These are phyloP conservation scores for Uria aalge DNA, from an alignment of 2,113 vertebrate species.

Conservation along the genomic window DNA sequence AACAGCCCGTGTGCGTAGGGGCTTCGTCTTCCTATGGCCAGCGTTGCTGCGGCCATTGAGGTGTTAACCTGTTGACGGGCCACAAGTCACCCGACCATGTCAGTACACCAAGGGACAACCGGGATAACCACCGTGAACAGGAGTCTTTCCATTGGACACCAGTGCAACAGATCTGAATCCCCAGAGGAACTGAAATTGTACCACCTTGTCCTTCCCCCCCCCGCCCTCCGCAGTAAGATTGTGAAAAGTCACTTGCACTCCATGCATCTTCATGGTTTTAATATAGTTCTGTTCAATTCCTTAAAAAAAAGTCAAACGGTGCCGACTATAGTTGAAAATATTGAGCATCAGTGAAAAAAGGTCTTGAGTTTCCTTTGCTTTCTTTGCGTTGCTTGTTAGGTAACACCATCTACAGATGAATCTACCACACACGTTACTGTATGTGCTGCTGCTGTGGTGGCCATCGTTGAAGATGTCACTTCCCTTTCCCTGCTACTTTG, in stretches of 20 bases:
- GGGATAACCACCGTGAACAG: fast-evolving
- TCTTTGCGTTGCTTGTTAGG: not conserved
- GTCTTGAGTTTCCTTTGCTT: not conserved
- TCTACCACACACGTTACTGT: not conserved
- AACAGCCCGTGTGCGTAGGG: not conserved
- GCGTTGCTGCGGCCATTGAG: not conserved
- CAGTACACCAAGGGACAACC: not conserved
- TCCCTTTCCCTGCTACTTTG: not conserved
- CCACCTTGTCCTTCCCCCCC: not conserved
- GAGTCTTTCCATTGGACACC: not conserved
- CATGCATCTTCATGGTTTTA: fast-evolving
- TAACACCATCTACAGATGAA: not conserved
- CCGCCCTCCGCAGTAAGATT: not conserved
- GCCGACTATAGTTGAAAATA: not conserved
- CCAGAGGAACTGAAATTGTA: not conserved
- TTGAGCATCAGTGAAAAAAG: not conserved
- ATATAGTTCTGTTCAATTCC: not conserved
- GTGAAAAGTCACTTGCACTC: not conserved
- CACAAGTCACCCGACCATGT: no score
- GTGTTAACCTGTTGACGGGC: not conserved
- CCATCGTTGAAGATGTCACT: not conserved
- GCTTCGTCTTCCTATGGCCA: not conserved
- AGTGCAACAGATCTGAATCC: not conserved
- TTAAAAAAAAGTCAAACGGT: not conserved
- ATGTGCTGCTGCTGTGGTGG: not conserved